A percentile compares a stretch with the other conserved stretches of the same genome.
Evolutionary conservation across 2,888 invertebrate genomes (phyloP).

Genomic region (Temnothorax unifasciatus): DNA sequence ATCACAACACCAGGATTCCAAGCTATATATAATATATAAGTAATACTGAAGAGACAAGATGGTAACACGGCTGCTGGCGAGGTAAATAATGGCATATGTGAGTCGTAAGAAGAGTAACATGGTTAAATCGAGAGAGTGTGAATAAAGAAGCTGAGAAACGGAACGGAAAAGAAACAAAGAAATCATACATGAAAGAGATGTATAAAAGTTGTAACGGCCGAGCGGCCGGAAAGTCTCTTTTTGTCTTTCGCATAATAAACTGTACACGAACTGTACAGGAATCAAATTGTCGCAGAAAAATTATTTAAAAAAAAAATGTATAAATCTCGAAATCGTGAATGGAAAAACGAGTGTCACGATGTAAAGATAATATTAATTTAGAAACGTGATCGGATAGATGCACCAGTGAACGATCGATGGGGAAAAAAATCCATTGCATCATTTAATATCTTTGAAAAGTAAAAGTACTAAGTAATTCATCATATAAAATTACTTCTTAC

Average conservation of each 20-base stretch:
- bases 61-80: constrained; percentile 79
- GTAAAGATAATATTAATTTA: constrained; percentile 19
- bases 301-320: background rate
- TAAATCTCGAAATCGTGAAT: constrained; percentile 1
- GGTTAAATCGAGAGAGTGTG: constrained; percentile 74
- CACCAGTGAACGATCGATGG: constrained; percentile 10
- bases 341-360: background rate
- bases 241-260: constrained; percentile 10
- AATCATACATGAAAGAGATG: constrained; percentile 64
- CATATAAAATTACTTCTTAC: background rate
- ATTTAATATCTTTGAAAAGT: background rate
- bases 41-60: constrained; percentile 77
- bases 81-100: constrained; percentile 76
- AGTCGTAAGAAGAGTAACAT: constrained; percentile 75
- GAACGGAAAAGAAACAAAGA: constrained; percentile 72
- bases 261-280: background rate
- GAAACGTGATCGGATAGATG: constrained; percentile 6
- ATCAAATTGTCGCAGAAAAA: background rate
- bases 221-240: constrained; percentile 73
- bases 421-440: background rate
- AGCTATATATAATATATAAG: constrained; percentile 79
- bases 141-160: constrained; percentile 73
- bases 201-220: constrained; percentile 71
- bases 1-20: constrained; percentile 85
- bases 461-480: background rate